Evolutionary conservation across 2,797 vertebrate species (phyloP), one percentile per base, ranked within the genome.

Genomic region (Lacerta bilineata): DNA sequence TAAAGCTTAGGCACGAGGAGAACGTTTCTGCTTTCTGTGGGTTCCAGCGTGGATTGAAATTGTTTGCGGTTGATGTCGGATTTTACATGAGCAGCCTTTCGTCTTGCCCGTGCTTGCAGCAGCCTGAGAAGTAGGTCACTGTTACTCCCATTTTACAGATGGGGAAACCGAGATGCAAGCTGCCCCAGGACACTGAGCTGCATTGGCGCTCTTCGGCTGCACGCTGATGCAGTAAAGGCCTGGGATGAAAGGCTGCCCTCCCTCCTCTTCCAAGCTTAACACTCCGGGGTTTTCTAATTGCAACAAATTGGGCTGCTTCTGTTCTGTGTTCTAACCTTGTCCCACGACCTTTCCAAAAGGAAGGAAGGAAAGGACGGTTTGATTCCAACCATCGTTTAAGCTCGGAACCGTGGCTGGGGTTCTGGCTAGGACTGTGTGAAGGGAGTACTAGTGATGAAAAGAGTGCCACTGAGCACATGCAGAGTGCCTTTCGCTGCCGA

Each of bases 141-240:
- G 36, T 80, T 61, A 27, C 66, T 46, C 76, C 87, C 82, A 84
- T 72, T 84, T 88, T 39, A 46, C n/a, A 55, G 78, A 55, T 76
- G 77, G 78, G 68, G 80, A 89, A 66, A n/a, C 27, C 59, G 66
- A 59, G 80, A 29, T 85, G 78, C 33, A 4, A 75, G 27, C 25
- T 59, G 75, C 87, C 64, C 3, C 2, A 15, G 43, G 69, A 7
- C 15, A 18, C 20, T 39, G n/a, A 75, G 27, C 39, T 27, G 4
- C 0, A 0, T 0, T 20, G 59, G 17, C 69, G 68, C 59, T 75
- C 41, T 8, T 46, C 0, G 27, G 43, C 43, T 59, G 7, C 36
- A n/a, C 7, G 2, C 71, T 18, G 4, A 33, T 6, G 3, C 8
- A 7, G 10, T 0, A 25, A 81, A 59, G 23, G 7, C 13, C 55